Conservation (phyloP, 1,140 invertebrate species). For the Drosophila neocordata region DNA sequence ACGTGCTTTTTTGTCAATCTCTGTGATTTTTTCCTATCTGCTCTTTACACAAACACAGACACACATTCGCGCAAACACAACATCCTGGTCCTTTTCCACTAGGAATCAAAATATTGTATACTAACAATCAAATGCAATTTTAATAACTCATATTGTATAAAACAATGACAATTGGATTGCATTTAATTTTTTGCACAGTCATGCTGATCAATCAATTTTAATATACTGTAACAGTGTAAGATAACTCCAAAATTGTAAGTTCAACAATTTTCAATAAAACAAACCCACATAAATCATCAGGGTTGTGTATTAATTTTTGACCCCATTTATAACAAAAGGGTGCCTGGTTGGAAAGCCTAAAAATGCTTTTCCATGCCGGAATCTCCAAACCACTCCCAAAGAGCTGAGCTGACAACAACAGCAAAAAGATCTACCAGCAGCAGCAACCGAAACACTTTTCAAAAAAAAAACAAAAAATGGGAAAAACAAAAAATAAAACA, state of each 20-base stretch:
- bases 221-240: slow-evolving; percentile 41
- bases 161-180: slow-evolving; percentile 39
- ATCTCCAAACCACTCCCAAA: neutral
- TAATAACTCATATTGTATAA: slow-evolving; percentile 7
- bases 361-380: neutral
- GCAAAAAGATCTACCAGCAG: slow-evolving; percentile 28
- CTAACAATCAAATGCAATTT: slow-evolving; percentile 39
- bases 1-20: slow-evolving; percentile 40
- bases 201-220: slow-evolving; percentile 39
- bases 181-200: slow-evolving; percentile 30
- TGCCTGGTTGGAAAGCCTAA: neutral
- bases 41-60: slow-evolving; percentile 12
- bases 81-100: slow-evolving; percentile 6
- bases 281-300: slow-evolving; percentile 46
- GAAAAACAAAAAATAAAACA: slow-evolving; percentile 16
- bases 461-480: slow-evolving; percentile 6
- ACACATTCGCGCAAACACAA: neutral
- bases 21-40: slow-evolving; percentile 14
- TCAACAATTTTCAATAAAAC: slow-evolving; percentile 22
- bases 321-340: slow-evolving; percentile 51
- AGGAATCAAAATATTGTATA: slow-evolving; percentile 2
- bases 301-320: slow-evolving; percentile 33
- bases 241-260: neutral
- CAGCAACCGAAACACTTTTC: slow-evolving; percentile 36
- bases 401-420: slow-evolving; percentile 47